phyloP scores from a whole-genome alignment of 2,113 vertebrate species.

The Leptobrachium leishanense region DNA sequence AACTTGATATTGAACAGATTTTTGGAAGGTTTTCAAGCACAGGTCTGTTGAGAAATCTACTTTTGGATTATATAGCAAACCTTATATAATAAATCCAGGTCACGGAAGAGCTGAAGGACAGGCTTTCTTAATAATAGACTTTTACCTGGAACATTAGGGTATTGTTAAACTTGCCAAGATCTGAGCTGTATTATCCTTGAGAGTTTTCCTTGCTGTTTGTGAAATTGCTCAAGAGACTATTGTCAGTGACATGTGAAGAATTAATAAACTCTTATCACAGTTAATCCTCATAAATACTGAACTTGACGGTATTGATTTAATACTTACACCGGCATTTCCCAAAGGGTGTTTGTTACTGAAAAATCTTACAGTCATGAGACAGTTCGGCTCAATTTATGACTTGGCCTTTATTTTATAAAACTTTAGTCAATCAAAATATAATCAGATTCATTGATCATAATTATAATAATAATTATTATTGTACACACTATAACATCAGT shows the following conservation, averaged over 20 bases:
- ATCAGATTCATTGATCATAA: no score
- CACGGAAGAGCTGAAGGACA: neutral
- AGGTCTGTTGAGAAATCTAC: no score
- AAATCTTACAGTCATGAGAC: slow-evolving; percentile 15
- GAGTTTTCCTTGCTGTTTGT: slow-evolving; percentile 4
- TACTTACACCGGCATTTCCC: slow-evolving; percentile 35
- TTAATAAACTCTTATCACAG: slow-evolving; percentile 40
- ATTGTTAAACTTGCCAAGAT: slow-evolving; percentile 15
- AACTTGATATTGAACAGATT: no score
- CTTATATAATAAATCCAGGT: no score
- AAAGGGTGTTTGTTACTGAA: slow-evolving; percentile 30
- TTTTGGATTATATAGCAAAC: no score
- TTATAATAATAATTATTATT: no score
- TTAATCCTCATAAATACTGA: slow-evolving; percentile 42
- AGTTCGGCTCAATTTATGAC: slow-evolving; percentile 4
- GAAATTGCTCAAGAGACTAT: slow-evolving; percentile 32
- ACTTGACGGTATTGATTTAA: slow-evolving; percentile 37
- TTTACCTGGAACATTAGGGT: neutral
- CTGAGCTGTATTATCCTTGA: neutral
- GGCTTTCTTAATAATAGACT: neutral
- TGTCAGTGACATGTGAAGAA: slow-evolving; percentile 31
- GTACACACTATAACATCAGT: no score
- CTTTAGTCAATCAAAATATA: neutral
- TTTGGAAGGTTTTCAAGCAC: no score
- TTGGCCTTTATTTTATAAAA: neutral